Percentiles rank a stretch among this genome's conserved stretches.
Evolutionary conservation across 1,140 invertebrate species (phyloP).

Genomic region (Venustaconcha ellipsiformis): DNA sequence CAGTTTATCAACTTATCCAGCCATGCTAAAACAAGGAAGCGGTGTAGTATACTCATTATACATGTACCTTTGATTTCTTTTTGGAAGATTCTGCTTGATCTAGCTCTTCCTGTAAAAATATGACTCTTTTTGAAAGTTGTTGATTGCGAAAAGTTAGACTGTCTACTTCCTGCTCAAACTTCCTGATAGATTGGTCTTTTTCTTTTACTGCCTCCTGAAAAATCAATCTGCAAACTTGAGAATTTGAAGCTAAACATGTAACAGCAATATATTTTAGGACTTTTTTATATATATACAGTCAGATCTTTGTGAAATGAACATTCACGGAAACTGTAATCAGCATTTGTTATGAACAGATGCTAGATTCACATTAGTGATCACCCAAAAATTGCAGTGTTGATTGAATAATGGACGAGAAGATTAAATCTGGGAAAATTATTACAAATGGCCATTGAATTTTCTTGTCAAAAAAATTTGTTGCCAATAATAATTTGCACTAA

Average conservation of each 20-base stretch:
- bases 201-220: slow-evolving; percentile 81
- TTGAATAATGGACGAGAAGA: too few relatives aligned
- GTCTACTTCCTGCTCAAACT: slow-evolving; percentile 92
- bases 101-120: slow-evolving; percentile 90
- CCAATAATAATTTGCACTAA: too few relatives aligned
- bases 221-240: background rate
- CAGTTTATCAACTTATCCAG: too few relatives aligned
- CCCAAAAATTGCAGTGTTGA: background rate
- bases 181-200: slow-evolving; percentile 85
- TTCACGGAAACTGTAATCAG: too few relatives aligned
- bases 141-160: slow-evolving; percentile 93
- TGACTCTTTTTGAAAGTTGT: slow-evolving; percentile 89
- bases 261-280: background rate
- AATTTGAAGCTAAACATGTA: background rate
- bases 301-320: background rate
- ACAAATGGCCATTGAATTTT: too few relatives aligned
- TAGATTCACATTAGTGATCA: background rate
- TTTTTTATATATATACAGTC: background rate
- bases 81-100: slow-evolving; percentile 73
- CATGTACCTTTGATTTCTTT: slow-evolving; percentile 56
- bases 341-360: background rate
- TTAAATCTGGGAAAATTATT: too few relatives aligned
- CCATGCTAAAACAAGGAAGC: too few relatives aligned
- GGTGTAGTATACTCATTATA: background rate
- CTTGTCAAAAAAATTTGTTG: too few relatives aligned